Percentiles rank a stretch among this genome's conserved stretches.
These are phyloP conservation scores for Ophion obscuratus DNA, from an alignment of 2,888 invertebrate species.

Conservation along the genomic window DNA sequence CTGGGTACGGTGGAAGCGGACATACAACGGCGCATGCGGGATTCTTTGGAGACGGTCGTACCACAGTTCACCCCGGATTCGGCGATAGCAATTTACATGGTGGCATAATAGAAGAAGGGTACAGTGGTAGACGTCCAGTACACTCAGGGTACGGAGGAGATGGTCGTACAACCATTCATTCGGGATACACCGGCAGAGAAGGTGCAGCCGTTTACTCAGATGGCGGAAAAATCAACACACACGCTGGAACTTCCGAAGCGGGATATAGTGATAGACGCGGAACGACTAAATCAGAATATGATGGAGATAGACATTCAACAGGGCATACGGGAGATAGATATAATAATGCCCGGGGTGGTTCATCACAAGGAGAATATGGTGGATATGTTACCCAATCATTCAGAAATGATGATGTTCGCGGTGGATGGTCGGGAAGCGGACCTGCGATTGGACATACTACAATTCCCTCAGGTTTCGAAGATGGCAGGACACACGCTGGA, in stretches of 20 bases:
- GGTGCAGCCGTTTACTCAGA: constrained; percentile 4
- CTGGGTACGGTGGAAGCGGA: constrained; percentile 31
- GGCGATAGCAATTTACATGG: constrained; percentile 11
- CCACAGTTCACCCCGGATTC: constrained; percentile 13
- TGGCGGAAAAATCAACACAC: constrained; percentile 25
- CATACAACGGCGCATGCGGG: constrained; percentile 4
- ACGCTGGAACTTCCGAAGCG: constrained; percentile 33
- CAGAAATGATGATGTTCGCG: constrained; percentile 10
- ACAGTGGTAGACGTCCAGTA: constrained; percentile 29
- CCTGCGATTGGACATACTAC: background rate
- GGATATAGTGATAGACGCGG: constrained; percentile 29
- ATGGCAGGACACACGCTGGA: constrained; percentile 32
- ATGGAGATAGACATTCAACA: background rate
- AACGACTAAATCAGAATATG: background rate
- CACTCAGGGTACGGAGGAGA: constrained; percentile 44
- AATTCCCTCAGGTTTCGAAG: constrained; percentile 19
- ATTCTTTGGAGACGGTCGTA: constrained; percentile 30
- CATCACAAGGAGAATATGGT: too few species aligned
- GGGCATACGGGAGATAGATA: background rate
- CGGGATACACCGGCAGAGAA: constrained; percentile 7
- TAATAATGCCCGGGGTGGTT: constrained; percentile 5
- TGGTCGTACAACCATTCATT: constrained; percentile 24
- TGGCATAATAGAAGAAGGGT: constrained; percentile 16
- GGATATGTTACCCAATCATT: background rate
- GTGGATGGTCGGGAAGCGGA: constrained; percentile 9